Conservation (phyloP, 53 echinoderm and acorn worm genomes). For the Temnopleurus reevesii region DNA sequence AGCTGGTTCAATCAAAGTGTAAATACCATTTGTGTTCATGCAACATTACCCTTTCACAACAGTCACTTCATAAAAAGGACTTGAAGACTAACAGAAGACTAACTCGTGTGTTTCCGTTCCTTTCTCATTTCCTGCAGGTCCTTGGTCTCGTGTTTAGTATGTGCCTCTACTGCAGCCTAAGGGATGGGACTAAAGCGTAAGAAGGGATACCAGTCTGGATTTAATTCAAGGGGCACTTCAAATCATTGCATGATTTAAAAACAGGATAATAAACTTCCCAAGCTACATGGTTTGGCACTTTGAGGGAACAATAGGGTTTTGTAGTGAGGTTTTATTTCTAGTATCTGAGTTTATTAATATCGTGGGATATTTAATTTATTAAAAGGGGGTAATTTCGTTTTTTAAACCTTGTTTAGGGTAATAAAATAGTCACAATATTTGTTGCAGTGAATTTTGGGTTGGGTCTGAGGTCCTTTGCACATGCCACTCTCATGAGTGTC, state of each 20-base stretch:
- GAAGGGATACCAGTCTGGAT: constrained; percentile 9
- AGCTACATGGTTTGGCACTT: neutral
- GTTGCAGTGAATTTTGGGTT: neutral
- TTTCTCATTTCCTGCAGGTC: constrained; percentile 27
- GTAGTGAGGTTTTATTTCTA: neutral
- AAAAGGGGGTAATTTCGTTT: neutral
- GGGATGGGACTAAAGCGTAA: constrained; percentile 50
- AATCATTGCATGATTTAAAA: constrained; percentile 20
- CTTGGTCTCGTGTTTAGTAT: constrained; percentile 49
- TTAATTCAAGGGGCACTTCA: neutral
- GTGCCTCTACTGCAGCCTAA: constrained; percentile 54
- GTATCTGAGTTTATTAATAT: neutral
- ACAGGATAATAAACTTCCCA: neutral
- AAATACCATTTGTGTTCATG: no score
- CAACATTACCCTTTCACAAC: no score
- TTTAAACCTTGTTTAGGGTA: neutral
- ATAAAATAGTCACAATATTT: neutral
- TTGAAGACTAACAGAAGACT: neutral
- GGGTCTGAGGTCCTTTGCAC: neutral
- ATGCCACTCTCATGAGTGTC: neutral
- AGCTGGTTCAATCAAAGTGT: no score
- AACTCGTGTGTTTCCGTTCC: neutral
- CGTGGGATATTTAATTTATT: neutral
- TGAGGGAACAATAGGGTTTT: neutral
- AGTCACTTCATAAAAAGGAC: no score